Base-by-base conservation (phyloP, 2,888 invertebrate genomes). In the Syritta pipiens region DNA sequence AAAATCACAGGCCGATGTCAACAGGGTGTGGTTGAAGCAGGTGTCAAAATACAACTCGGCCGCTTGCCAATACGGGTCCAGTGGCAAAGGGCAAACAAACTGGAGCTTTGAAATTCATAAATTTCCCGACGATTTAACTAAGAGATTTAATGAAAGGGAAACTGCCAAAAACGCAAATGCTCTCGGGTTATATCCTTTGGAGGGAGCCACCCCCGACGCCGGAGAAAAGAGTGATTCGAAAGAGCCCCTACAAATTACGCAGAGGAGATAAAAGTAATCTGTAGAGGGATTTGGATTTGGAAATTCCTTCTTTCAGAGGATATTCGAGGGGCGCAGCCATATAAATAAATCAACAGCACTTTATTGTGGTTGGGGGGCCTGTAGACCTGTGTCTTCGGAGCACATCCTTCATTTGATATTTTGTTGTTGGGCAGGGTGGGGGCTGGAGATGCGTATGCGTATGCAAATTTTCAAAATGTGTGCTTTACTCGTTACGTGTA, bases 311-410 rank as follows among this genome's bases (percentile, higher is more conserved):
- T n/a, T n/a, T 37, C 9, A 19, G 14, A 51, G 26, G 49, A 40
- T 32, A 28, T 32, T 55, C 10, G 9, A 30, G 9, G 32, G 26
- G 32, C 49, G 35, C 44, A 51, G 55, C 32, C 32, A 14, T 22
- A 48, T 68, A 48, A 74, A 59, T 59, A 69, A 65, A 63, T 68
- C 57, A 69, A 51, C 51, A 19, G 19, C 10, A 69, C 49, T 63
- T 55, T 53, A 37, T 57, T 63, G 60, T n/a, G 14, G 40, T 14
- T 17, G 19, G 7, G 32, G 9, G 20, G 26, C 17, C 28, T 24
- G 44, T 22, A 22, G 19, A 20, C 17, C 28, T 55, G 40, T 20
- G n/a, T n/a, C n/a, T n/a, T n/a, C n/a, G 26, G 9, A 48, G 4
- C n/a, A 49, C 10, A 28, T 63, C 24, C 28, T 26, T 72, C 20